Conservation (phyloP, 2,113 vertebrate genomes). For the Azemiops feae region DNA sequence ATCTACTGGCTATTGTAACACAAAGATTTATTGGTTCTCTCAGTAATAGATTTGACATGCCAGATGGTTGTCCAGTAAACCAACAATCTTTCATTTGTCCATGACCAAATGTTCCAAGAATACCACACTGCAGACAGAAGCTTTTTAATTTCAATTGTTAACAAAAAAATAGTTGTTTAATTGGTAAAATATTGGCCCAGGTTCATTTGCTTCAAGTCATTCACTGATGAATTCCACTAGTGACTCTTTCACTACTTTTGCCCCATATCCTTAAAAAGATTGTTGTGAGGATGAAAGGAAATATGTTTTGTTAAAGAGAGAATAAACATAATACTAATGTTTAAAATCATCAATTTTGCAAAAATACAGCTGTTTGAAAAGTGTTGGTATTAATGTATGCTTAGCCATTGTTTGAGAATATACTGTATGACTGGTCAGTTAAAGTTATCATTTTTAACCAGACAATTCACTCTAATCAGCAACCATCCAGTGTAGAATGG, state of each 20-base stretch:
- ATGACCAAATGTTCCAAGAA: background rate
- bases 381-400: background rate
- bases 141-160: background rate
- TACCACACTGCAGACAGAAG: background rate
- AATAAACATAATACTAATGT: background rate
- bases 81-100: background rate
- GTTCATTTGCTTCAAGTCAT: background rate
- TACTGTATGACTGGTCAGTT: background rate
- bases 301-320: background rate
- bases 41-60: background rate
- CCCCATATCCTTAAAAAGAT: too few relatives aligned
- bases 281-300: too few relatives aligned
- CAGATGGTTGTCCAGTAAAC: background rate
- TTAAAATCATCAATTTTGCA: background rate
- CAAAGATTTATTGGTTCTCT: background rate
- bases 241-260: background rate
- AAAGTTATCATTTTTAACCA: background rate
- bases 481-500: background rate
- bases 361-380: background rate
- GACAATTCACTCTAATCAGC: background rate
- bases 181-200: background rate
- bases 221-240: background rate
- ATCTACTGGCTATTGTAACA: background rate
- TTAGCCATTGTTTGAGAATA: background rate
- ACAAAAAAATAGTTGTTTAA: too few relatives aligned